phyloP scores from a whole-genome alignment of 1,140 invertebrate species.

The Gonatopus flavifemur region DNA sequence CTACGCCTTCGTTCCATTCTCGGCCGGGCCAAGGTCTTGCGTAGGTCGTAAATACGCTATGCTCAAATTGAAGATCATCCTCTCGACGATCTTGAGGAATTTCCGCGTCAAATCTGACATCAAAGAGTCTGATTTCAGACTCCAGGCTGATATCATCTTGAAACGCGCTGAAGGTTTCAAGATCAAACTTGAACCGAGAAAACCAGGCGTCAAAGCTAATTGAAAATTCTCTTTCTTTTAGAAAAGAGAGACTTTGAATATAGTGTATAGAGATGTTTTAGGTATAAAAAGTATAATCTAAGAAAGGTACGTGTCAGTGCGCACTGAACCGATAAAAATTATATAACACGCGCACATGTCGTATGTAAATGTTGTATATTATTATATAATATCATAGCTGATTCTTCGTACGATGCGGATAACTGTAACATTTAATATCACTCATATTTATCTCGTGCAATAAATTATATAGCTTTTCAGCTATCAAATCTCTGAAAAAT shows the following conservation, averaged over 20 bases:
- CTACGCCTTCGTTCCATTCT: conserved; percentile 85
- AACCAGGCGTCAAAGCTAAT: conserved; percentile 42
- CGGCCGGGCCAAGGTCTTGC: conserved; percentile 81
- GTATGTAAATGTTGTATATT: conserved; percentile 44
- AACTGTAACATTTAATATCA: conserved; percentile 20
- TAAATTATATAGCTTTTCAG: conserved; percentile 43
- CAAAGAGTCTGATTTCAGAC: conserved; percentile 70
- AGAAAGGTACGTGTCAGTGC: background rate
- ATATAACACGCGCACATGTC: background rate
- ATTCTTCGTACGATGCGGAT: conserved; percentile 24
- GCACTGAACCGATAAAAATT: no score
- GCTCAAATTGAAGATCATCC: conserved; percentile 82
- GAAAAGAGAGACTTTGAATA: background rate
- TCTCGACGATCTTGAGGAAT: conserved; percentile 83
- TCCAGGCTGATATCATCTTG: conserved; percentile 81
- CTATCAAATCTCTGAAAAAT: conserved; percentile 45
- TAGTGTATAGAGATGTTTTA: background rate
- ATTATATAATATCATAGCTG: conserved; percentile 20
- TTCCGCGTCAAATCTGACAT: conserved; percentile 72
- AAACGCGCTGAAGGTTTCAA: conserved; percentile 79
- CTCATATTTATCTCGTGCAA: conserved; percentile 49
- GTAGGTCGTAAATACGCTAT: conserved; percentile 88
- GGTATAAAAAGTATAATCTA: background rate
- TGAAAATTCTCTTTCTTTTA: background rate
- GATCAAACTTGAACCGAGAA: conserved; percentile 69